Evolutionary conservation across 2,113 vertebrate genomes (phyloP).

Genomic region (Willisornis vidua): DNA sequence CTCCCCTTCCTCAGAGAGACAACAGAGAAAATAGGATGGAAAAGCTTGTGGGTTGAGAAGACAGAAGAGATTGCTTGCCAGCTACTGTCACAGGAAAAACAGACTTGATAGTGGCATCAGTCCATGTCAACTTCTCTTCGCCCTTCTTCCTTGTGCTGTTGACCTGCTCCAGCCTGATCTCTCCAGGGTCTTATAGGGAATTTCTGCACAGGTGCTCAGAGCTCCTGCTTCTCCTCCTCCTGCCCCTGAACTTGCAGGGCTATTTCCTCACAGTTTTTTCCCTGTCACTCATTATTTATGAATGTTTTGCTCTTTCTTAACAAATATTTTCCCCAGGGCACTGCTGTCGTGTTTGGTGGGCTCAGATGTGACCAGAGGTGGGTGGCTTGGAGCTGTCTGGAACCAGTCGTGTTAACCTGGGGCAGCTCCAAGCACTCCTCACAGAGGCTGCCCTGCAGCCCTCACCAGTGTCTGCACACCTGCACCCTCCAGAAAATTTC

Average conservation of each 20-base stretch:
- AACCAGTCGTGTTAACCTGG: accelerated
- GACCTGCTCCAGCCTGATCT: background rate
- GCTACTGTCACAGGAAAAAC: background rate
- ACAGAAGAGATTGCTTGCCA: background rate
- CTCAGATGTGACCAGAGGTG: background rate
- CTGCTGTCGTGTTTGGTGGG: accelerated
- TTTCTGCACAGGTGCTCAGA: background rate
- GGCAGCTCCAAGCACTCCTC: accelerated
- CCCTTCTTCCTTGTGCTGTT: accelerated
- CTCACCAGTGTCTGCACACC: accelerated
- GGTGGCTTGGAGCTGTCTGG: background rate
- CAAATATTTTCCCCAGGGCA: accelerated
- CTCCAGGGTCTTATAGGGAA: background rate
- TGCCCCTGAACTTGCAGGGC: accelerated
- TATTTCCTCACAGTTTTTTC: background rate
- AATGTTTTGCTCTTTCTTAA: background rate
- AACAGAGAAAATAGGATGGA: background rate
- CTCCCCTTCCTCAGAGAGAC: background rate
- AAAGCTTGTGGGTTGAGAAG: background rate
- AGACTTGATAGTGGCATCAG: accelerated
- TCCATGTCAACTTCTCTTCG: background rate
- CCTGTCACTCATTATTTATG: accelerated
- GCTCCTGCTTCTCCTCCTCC: background rate
- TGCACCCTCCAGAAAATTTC: background rate
- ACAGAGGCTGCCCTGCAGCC: background rate